Base-by-base conservation (phyloP, 1,140 invertebrate genomes). In the Antheraea mylitta region DNA sequence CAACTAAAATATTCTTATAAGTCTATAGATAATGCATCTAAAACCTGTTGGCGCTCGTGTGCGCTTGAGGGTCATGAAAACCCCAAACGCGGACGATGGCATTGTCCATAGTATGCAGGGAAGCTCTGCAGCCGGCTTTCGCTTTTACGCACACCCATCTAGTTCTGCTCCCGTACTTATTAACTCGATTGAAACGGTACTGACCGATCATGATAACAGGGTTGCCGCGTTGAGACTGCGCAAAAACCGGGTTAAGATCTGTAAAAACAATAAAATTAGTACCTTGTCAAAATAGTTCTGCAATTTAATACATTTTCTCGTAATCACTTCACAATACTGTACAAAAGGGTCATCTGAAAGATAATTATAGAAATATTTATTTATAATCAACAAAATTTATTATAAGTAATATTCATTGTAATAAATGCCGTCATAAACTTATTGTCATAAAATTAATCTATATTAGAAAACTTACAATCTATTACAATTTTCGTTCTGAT, bases 131-230 rank as follows among this genome's bases (percentile, higher is more conserved):
- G 10, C 90, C 90, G 30, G 83, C 83, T 38, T 91, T 91, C 0
- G 87, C 87, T 69, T 90, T 92, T 1, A 91, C 89, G 73, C 90
- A 92, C 18, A 91, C 87, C 90, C 90, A 92, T 80, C 90, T 79
- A 7, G 78, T 91, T 18, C 86, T 74, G 64, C 82, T 86, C 10
- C 87, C 87, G 59, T 88, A 86, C 38, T 90, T 90, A 58, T 90
- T 90, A 7, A 90, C 88, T 38, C 88, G 83, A 70, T 91, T 90
- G 66, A 92, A 92, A 3, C 89, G 84, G 67, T 91, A 92, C 67
- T 86, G 85, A 16, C 87, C 89, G 59, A 92, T 90, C 89, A 90
- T 91, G 9, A 92, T 91, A n/a, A 92, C 86, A 10, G 89, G 88
- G 60, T 92, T 92, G 2, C 90, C 90, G 16, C 89, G 80, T 70